Evolutionary conservation across 1,140 invertebrate species (phyloP).

Genomic region (Scaptomyza pallida): DNA sequence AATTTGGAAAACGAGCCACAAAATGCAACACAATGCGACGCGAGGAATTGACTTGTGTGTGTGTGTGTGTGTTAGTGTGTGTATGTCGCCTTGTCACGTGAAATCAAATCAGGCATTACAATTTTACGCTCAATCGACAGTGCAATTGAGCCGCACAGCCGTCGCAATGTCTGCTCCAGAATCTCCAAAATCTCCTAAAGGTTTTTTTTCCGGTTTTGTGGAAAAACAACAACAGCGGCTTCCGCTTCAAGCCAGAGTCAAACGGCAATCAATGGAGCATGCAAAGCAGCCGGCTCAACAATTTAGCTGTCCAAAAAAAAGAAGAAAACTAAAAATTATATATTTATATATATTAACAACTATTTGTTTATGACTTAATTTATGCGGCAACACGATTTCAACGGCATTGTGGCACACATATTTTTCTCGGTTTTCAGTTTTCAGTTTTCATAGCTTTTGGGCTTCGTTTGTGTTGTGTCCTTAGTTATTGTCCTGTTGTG

Average conservation of each 20-base stretch:
- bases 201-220: conserved; percentile 57
- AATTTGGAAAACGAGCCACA: conserved; percentile 74
- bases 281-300: conserved; percentile 71
- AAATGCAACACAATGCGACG: conserved; percentile 18
- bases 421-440: not conserved
- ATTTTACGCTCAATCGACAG: conserved; percentile 76
- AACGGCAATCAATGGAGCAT: conserved; percentile 40
- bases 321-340: conserved; percentile 35
- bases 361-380: conserved; percentile 68
- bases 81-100: conserved; percentile 65
- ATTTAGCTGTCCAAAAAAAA: conserved; percentile 33
- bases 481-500: conserved; percentile 50
- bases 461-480: conserved; percentile 49
- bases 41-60: conserved; percentile 22
- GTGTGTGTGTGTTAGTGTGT: conserved; percentile 27
- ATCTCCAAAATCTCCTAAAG: conserved; percentile 61
- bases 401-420: conserved; percentile 50
- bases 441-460: conserved; percentile 7
- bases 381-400: conserved; percentile 67
- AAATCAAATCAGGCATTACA: conserved; percentile 82
- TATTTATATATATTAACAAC: conserved; percentile 46
- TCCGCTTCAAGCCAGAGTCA: conserved; percentile 14
- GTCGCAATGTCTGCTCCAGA: conserved; percentile 72
- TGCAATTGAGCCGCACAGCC: conserved; percentile 80
- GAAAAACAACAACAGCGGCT: conserved; percentile 53